phyloP scores from a whole-genome alignment of 1,140 invertebrate genomes.

The Heliothis subflexa region DNA sequence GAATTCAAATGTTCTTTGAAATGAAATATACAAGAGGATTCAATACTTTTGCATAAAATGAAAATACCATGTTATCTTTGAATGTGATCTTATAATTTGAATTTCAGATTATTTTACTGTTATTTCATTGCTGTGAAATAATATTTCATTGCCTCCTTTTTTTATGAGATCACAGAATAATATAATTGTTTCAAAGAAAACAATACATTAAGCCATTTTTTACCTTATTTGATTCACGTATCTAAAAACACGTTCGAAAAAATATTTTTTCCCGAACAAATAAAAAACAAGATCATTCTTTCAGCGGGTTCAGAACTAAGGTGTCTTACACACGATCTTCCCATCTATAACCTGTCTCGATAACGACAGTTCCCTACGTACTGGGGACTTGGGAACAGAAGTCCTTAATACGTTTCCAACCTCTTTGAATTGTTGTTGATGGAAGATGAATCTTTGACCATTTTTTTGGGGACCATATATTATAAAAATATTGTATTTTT shows the following conservation, averaged over 20 bases:
- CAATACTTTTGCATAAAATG: background rate
- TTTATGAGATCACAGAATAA: background rate
- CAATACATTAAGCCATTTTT: too few relatives aligned
- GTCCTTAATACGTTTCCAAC: conserved; percentile 25
- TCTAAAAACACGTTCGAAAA: background rate
- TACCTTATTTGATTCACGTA: background rate
- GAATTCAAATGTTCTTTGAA: background rate
- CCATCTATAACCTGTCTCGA: conserved; percentile 1
- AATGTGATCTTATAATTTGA: too few relatives aligned
- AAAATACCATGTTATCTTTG: background rate
- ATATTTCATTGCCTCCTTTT: too few relatives aligned
- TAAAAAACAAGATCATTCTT: background rate
- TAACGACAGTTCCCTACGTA: conserved; percentile 16
- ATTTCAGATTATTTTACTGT: too few relatives aligned
- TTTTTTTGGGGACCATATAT: background rate
- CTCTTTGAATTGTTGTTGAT: background rate
- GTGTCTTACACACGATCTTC: conserved; percentile 11
- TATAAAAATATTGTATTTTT: too few relatives aligned
- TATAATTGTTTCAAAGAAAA: background rate
- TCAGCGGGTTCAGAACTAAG: background rate
- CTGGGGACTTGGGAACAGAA: background rate
- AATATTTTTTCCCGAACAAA: background rate
- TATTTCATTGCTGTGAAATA: too few relatives aligned
- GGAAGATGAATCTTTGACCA: background rate
- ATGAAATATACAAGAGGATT: background rate